Conservation (phyloP, 1,140 invertebrate species). For the Philopotamus ludificatus region DNA sequence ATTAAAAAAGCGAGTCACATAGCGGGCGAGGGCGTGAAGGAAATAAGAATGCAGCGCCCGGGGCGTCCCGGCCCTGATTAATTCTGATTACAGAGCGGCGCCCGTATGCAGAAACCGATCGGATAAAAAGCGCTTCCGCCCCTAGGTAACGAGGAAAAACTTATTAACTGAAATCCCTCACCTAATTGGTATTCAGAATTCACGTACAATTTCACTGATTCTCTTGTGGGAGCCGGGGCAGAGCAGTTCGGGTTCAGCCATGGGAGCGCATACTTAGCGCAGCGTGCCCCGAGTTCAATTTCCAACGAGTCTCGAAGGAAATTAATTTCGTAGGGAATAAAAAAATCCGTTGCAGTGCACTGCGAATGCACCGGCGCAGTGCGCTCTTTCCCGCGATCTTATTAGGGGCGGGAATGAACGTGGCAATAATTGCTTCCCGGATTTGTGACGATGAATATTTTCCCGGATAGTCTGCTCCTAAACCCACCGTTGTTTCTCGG, state of each 20-base stretch:
- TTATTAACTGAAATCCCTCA: conserved; percentile 40
- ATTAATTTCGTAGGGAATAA: conserved; percentile 38
- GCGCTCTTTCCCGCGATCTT: neutral
- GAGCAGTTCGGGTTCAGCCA: conserved; percentile 3
- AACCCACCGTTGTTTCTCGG: neutral
- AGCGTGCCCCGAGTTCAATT: conserved; percentile 37
- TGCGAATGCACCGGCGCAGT: neutral
- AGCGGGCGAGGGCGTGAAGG: neutral
- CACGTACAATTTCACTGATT: conserved; percentile 42
- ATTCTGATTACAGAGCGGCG: conserved; percentile 31
- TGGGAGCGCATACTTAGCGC: conserved; percentile 33
- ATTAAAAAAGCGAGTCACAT: conserved; percentile 18
- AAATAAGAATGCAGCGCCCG: conserved; percentile 22
- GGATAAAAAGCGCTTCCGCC: conserved; percentile 33
- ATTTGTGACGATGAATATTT: conserved; percentile 29
- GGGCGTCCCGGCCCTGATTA: conserved; percentile 23
- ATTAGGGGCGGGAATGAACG: conserved; percentile 24
- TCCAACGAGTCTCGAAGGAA: conserved; percentile 41
- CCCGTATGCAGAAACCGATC: conserved; percentile 19
- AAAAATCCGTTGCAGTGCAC: conserved; percentile 24
- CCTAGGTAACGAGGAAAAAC: conserved; percentile 37
- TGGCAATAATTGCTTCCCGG: conserved; percentile 38
- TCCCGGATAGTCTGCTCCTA: neutral
- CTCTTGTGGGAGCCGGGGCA: conserved; percentile 11
- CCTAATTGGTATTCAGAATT: conserved; percentile 42